These are phyloP conservation scores for Rhinoptilus africanus DNA, from an alignment of 2,113 vertebrate species.

Conservation along the genomic window DNA sequence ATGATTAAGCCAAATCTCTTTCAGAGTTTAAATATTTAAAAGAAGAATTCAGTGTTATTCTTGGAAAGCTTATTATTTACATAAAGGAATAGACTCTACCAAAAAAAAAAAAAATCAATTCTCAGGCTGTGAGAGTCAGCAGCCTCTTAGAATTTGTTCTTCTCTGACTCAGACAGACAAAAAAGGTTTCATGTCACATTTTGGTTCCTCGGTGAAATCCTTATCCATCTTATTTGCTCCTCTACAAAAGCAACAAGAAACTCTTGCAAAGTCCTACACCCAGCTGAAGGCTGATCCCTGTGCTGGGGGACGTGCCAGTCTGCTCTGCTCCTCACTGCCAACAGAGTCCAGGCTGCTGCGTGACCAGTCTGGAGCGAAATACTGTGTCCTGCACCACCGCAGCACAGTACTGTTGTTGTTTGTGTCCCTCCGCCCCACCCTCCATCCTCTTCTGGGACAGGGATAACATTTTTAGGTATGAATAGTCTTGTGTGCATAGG, in stretches of 20 bases:
- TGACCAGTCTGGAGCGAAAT: background rate
- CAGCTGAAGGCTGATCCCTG: background rate
- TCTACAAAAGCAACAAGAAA: background rate
- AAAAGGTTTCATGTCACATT: background rate
- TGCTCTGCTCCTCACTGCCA: background rate
- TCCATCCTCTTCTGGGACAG: accelerated
- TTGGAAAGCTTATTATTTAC: conserved; percentile 53
- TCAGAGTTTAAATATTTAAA: conserved; percentile 30
- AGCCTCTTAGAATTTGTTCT: background rate
- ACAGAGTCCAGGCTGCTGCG: background rate
- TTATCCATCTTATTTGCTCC: background rate
- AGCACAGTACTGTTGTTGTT: background rate
- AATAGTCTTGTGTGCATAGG: background rate
- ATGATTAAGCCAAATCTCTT: background rate
- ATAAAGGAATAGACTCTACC: background rate
- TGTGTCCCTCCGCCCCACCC: background rate
- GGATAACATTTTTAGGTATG: background rate
- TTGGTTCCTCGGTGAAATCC: background rate
- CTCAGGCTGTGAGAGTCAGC: background rate
- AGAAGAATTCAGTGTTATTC: conserved; percentile 7
- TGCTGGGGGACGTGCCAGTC: background rate
- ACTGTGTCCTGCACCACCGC: accelerated
- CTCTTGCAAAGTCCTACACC: background rate
- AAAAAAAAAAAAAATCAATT: background rate
- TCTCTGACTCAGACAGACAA: conserved; percentile 5